These are phyloP conservation scores for Heliopora coerulea DNA, from an alignment of 92 coral and sea anemone species.

Conservation along the genomic window DNA sequence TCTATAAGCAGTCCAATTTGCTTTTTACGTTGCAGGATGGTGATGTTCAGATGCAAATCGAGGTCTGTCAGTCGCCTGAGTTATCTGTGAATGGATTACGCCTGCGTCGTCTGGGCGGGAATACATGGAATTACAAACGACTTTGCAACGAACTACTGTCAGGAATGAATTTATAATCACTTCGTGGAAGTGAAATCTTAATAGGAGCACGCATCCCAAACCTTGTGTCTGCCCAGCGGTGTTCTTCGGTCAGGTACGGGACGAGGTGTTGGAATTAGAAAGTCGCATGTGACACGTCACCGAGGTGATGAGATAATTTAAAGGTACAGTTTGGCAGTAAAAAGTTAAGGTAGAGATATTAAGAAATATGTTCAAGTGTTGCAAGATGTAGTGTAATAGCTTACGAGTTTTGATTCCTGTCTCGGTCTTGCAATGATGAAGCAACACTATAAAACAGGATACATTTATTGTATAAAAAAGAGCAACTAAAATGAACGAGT, in stretches of 20 bases:
- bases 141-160: slow-evolving; percentile 82
- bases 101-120: slow-evolving; percentile 88
- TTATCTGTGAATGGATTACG: slow-evolving; percentile 84
- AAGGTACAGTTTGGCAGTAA: not conserved
- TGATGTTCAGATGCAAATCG: slow-evolving; percentile 88
- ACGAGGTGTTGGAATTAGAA: too few species aligned
- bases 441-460: not conserved
- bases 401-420: not conserved
- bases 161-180: slow-evolving; percentile 77
- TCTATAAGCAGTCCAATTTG: slow-evolving; percentile 81
- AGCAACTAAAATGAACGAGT: too few species aligned
- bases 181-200: too few species aligned
- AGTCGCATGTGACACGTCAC: not conserved
- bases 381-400: not conserved
- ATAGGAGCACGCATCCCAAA: not conserved
- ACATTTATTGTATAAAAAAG: not conserved
- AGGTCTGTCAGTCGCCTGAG: slow-evolving; percentile 79
- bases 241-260: too few species aligned
- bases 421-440: not conserved
- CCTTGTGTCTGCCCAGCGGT: not conserved
- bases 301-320: not conserved
- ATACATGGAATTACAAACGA: slow-evolving; percentile 93
- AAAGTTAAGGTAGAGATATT: not conserved
- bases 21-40: slow-evolving; percentile 85
- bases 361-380: not conserved